Conservation (phyloP, 1,140 invertebrate species). For the Rhizoglyphus robini region DNA sequence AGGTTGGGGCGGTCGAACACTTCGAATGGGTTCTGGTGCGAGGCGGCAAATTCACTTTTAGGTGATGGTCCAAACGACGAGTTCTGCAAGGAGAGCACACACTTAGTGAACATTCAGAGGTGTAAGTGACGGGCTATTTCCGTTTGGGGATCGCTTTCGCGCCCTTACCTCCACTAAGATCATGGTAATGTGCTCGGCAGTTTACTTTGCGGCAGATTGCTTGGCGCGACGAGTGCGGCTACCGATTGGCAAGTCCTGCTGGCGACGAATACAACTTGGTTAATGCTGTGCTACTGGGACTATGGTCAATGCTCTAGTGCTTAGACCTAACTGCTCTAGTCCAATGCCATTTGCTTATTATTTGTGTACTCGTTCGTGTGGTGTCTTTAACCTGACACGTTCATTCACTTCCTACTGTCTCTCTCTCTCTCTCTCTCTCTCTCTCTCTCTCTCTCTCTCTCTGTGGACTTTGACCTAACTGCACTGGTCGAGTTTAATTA, state of each 20-base stretch:
- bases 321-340: not conserved
- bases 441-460: not conserved
- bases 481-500: too few relatives aligned
- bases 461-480: too few relatives aligned
- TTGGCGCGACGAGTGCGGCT: not conserved
- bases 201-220: not conserved
- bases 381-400: too few relatives aligned
- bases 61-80: not conserved
- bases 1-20: too few relatives aligned
- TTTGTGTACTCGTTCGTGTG: not conserved
- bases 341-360: not conserved
- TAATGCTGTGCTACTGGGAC: not conserved
- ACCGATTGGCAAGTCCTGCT: too few relatives aligned
- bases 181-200: slow-evolving; percentile 3
- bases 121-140: too few relatives aligned
- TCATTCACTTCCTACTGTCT: not conserved
- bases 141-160: too few relatives aligned
- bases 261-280: too few relatives aligned
- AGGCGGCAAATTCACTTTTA: too few relatives aligned
- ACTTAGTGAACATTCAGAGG: too few relatives aligned
- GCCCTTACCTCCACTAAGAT: slow-evolving; percentile 11
- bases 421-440: not conserved
- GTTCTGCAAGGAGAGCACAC: too few relatives aligned
- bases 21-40: too few relatives aligned
- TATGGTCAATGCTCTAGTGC: not conserved